Conservation (phyloP, 2,888 invertebrate species). For the Gastrophysa polygoni region DNA sequence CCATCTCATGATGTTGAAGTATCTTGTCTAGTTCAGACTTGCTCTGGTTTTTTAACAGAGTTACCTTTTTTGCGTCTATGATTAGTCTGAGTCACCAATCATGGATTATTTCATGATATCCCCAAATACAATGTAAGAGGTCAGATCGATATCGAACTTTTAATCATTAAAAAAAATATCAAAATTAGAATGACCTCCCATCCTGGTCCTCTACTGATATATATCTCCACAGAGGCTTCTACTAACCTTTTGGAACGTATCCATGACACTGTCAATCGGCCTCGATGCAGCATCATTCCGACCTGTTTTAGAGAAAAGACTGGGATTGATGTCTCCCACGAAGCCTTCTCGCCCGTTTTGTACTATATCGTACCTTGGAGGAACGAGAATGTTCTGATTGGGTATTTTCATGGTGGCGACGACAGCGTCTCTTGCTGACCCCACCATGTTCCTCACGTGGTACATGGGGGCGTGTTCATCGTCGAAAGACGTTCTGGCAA, state of each 20-base stretch:
- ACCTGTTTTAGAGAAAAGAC: constrained; percentile 10
- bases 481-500: constrained; percentile 52
- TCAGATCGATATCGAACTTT: no score
- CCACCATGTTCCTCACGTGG: constrained; percentile 53
- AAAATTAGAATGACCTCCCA: no score
- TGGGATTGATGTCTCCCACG: constrained; percentile 25
- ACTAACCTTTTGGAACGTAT: constrained; percentile 42
- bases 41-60: no score
- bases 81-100: no score
- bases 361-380: constrained; percentile 52
- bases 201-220: no score
- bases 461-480: constrained; percentile 53
- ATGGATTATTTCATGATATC: no score
- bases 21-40: no score
- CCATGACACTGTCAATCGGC: constrained; percentile 31
- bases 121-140: no score
- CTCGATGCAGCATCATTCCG: not conserved
- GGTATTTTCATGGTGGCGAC: constrained; percentile 52
- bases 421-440: constrained; percentile 51
- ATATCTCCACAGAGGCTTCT: no score
- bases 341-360: constrained; percentile 27
- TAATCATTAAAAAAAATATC: no score
- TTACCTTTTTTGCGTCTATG: no score
- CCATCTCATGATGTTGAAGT: no score
- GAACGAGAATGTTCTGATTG: constrained; percentile 52